Percentiles rank a stretch among this genome's conserved stretches.
phyloP scores from a whole-genome alignment of 2,888 invertebrate genomes.

The Ashinkailepas kermadecensis region DNA sequence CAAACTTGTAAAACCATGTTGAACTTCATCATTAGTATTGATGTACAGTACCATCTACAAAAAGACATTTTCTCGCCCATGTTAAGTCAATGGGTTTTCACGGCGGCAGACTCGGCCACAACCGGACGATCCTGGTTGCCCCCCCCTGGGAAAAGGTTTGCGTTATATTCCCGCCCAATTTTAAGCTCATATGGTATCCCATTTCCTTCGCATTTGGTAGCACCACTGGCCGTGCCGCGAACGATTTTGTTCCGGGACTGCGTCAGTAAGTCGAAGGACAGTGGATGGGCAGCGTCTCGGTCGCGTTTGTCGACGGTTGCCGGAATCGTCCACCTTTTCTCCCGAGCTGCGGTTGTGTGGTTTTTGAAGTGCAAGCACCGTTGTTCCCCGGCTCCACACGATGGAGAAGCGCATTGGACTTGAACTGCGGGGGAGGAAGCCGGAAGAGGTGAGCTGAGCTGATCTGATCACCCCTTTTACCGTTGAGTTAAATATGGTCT shows the following conservation, averaged over 20 bases:
- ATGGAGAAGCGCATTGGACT: constrained; percentile 18
- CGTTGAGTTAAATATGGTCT: too few species aligned
- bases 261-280: not conserved
- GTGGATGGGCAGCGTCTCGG: not conserved
- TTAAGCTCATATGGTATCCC: not conserved
- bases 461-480: too few species aligned
- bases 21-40: too few species aligned
- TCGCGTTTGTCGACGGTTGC: not conserved
- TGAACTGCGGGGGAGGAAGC: not conserved
- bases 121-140: too few species aligned
- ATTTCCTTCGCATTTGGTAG: not conserved
- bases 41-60: too few species aligned
- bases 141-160: too few species aligned
- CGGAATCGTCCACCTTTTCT: not conserved
- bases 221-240: not conserved
- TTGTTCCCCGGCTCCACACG: not conserved
- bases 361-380: not conserved
- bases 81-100: too few species aligned
- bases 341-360: not conserved
- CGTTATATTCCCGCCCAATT: not conserved
- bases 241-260: not conserved
- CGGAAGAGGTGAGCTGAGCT: not conserved
- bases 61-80: too few species aligned
- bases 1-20: too few species aligned
- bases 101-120: too few species aligned